Evolutionary conservation across 2,888 invertebrate species (phyloP).

Genomic region (Bugulina stolonifera): DNA sequence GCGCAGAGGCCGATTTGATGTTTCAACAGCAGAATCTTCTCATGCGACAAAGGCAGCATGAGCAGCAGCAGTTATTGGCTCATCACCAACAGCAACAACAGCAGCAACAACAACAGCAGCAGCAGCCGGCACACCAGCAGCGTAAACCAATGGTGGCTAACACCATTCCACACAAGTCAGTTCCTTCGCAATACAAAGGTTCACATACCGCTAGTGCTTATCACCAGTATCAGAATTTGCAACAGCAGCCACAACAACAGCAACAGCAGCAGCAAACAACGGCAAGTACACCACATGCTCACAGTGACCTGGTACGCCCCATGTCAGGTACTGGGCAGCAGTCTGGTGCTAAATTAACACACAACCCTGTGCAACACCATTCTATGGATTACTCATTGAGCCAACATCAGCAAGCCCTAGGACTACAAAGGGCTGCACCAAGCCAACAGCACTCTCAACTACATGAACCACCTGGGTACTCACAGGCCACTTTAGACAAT

Average conservation of each 20-base stretch:
- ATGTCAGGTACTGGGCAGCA: background rate
- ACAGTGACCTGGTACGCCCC: background rate
- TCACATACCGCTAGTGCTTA: background rate
- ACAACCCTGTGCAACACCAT: background rate
- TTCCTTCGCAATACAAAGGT: constrained; percentile 8
- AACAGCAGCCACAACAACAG: background rate
- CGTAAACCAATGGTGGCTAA: background rate
- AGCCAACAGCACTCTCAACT: background rate
- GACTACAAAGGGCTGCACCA: background rate
- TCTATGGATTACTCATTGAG: constrained; percentile 24
- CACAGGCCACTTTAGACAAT: background rate
- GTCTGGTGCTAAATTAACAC: background rate
- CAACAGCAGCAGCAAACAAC: no score
- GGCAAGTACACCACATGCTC: background rate
- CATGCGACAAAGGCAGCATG: background rate
- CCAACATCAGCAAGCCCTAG: background rate
- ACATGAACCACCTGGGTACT: constrained; percentile 1
- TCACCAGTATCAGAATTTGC: background rate
- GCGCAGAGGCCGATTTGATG: background rate
- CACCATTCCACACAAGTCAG: background rate
- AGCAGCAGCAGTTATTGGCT: background rate
- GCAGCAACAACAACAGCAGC: background rate
- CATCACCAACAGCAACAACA: background rate
- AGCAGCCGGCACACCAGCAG: background rate
- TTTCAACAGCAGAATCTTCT: background rate